Conservation (phyloP, 2,888 invertebrate species). For the Pheosia gnoma region DNA sequence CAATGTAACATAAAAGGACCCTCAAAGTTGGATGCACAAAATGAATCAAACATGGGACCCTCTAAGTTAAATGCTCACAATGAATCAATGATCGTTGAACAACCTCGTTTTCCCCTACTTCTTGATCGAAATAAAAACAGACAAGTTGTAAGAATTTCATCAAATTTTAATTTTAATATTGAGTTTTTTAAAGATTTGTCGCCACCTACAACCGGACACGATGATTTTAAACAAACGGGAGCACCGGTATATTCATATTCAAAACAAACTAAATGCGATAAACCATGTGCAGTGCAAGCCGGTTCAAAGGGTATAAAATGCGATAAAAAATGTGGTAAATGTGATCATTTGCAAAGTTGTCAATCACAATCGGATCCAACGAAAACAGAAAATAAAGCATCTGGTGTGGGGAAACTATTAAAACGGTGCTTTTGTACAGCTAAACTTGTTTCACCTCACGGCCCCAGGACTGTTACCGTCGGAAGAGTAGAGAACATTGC, state of each 20-base stretch:
- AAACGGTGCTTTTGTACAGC: slow-evolving; percentile 54
- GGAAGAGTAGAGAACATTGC: slow-evolving; percentile 26
- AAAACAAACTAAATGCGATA: not conserved
- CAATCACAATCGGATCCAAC: slow-evolving; percentile 16
- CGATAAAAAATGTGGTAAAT: slow-evolving; percentile 9
- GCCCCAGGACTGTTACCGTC: slow-evolving; percentile 12
- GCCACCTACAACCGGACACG: slow-evolving; percentile 8
- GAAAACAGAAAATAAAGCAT: slow-evolving; percentile 32
- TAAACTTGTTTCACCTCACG: slow-evolving; percentile 35
- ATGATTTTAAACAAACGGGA: not conserved
- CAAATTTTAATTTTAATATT: slow-evolving; percentile 29
- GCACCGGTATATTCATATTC: not conserved
- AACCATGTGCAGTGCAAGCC: slow-evolving; percentile 1
- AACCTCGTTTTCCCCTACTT: slow-evolving; percentile 30
- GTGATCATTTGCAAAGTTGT: not conserved
- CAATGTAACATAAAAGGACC: not conserved
- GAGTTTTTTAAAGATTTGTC: slow-evolving; percentile 36
- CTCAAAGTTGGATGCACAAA: not conserved
- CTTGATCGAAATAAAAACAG: slow-evolving; percentile 10
- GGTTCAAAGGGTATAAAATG: slow-evolving; percentile 2
- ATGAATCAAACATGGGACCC: not conserved
- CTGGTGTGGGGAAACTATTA: slow-evolving; percentile 35
- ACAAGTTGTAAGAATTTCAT: slow-evolving; percentile 33
- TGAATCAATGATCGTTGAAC: slow-evolving; percentile 24
- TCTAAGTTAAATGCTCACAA: not conserved